These are phyloP conservation scores for Heterotis niloticus DNA, from an alignment of 2,113 vertebrate species.

Conservation along the genomic window DNA sequence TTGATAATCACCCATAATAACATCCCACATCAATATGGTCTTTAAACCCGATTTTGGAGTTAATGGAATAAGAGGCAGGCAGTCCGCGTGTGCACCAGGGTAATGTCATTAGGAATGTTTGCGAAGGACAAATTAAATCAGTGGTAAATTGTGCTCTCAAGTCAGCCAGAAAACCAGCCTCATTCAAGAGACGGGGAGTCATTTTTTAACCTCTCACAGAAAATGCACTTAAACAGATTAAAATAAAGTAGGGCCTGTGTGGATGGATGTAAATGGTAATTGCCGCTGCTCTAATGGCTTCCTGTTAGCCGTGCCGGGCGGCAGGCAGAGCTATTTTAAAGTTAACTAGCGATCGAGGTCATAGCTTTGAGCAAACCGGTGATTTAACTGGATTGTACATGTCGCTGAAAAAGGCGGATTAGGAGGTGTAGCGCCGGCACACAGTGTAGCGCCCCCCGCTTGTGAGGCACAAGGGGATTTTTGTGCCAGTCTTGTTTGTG, in stretches of 20 bases:
- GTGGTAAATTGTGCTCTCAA: constrained; percentile 97
- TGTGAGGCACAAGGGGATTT: neutral
- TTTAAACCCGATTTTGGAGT: constrained; percentile 98
- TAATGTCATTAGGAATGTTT: constrained; percentile 99
- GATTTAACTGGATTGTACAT: constrained; percentile 73
- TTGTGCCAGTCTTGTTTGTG: neutral
- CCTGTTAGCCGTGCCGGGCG: constrained; percentile 81
- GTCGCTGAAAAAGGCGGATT: constrained; percentile 73
- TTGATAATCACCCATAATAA: constrained; percentile 99
- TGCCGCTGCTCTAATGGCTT: constrained; percentile 84
- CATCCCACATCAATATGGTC: constrained; percentile 97
- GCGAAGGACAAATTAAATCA: constrained; percentile 99
- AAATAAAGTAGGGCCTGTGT: constrained; percentile 89
- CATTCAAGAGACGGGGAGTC: constrained; percentile 88
- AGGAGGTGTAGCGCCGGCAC: neutral
- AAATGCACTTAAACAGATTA: constrained; percentile 93
- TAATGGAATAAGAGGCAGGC: constrained; percentile 97
- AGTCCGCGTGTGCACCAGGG: constrained; percentile 88
- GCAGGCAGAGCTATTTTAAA: constrained; percentile 73
- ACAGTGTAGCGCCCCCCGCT: neutral
- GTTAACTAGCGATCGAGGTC: constrained; percentile 76
- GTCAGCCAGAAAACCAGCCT: constrained; percentile 95
- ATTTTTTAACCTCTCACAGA: constrained; percentile 92
- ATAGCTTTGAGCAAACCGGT: constrained; percentile 72
- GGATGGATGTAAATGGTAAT: constrained; percentile 88